Evolutionary conservation across 2,888 invertebrate species (phyloP).

Genomic region (Polietes domitor): DNA sequence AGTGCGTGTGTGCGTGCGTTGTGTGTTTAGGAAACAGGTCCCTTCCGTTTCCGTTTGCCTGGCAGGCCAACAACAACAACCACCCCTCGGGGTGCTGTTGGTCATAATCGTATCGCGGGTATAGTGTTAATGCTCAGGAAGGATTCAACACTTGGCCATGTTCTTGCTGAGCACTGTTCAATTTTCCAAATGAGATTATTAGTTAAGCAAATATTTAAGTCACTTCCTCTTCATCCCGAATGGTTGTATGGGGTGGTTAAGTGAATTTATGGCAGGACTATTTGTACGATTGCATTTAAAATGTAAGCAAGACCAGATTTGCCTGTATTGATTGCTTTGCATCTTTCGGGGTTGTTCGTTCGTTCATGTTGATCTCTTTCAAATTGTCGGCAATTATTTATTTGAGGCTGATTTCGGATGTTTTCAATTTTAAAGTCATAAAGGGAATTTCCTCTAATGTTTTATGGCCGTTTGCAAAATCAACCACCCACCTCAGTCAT

Average conservation of each 20-base stretch:
- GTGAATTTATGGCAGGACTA: slow-evolving; percentile 40
- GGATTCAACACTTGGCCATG: slow-evolving; percentile 6
- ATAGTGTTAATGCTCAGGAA: background rate
- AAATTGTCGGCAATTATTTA: slow-evolving; percentile 55
- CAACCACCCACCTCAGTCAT: background rate
- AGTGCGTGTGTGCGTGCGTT: background rate
- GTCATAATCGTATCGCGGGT: background rate
- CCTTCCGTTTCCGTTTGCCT: slow-evolving; percentile 12
- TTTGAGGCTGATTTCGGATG: slow-evolving; percentile 51
- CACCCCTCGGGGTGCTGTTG: background rate
- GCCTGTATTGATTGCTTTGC: background rate
- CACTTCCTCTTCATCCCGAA: slow-evolving; percentile 31
- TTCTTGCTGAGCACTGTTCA: slow-evolving; percentile 35
- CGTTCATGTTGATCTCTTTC: slow-evolving; percentile 58
- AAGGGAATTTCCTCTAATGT: slow-evolving; percentile 18
- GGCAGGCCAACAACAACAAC: slow-evolving; percentile 8
- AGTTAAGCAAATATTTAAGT: slow-evolving; percentile 69
- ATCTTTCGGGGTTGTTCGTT: background rate
- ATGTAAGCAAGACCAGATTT: slow-evolving; percentile 55
- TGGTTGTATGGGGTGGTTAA: background rate
- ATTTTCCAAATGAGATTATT: slow-evolving; percentile 71
- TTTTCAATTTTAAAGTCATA: slow-evolving; percentile 61
- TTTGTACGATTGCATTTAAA: slow-evolving; percentile 60
- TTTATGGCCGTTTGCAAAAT: background rate
- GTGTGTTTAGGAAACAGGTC: slow-evolving; percentile 47